phyloP scores from a whole-genome alignment of 2,797 vertebrate genomes.

The Selene dorsalis region DNA sequence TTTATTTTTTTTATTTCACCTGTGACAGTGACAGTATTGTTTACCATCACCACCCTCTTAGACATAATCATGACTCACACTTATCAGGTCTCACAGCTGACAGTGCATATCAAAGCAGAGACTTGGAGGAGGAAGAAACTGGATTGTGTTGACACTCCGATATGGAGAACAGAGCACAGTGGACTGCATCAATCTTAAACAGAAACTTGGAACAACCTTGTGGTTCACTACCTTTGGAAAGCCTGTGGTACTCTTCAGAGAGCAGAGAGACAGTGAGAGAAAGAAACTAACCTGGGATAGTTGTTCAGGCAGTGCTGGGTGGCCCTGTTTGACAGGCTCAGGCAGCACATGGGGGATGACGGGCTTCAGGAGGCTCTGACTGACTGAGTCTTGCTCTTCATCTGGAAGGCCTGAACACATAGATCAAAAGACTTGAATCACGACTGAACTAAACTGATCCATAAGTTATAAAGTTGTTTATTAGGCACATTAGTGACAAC shows the following conservation, averaged over 20 bases:
- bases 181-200: too few species aligned
- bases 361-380: constrained; percentile 64
- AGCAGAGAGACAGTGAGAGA: background rate
- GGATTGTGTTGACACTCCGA: too few species aligned
- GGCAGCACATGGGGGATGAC: constrained; percentile 77
- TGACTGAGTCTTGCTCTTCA: constrained; percentile 56
- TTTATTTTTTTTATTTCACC: too few species aligned
- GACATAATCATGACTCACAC: too few species aligned
- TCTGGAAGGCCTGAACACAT: constrained; percentile 72
- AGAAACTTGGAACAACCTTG: too few species aligned
- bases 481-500: too few species aligned
- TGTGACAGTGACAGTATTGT: too few species aligned
- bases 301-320: constrained; percentile 64
- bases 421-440: background rate
- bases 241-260: background rate
- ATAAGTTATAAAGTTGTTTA: background rate
- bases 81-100: too few species aligned
- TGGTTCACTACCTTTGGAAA: background rate
- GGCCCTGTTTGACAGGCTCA: constrained; percentile 73
- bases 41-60: too few species aligned
- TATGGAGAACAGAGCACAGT: too few species aligned
- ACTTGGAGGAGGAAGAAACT: too few species aligned
- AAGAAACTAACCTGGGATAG: constrained; percentile 81
- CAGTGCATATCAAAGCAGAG: too few species aligned
- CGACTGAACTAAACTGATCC: background rate